A percentile compares a stretch with the other conserved stretches of the same genome.
These are phyloP conservation scores for Vidua macroura DNA, from an alignment of 2,113 vertebrate genomes.

Conservation along the genomic window DNA sequence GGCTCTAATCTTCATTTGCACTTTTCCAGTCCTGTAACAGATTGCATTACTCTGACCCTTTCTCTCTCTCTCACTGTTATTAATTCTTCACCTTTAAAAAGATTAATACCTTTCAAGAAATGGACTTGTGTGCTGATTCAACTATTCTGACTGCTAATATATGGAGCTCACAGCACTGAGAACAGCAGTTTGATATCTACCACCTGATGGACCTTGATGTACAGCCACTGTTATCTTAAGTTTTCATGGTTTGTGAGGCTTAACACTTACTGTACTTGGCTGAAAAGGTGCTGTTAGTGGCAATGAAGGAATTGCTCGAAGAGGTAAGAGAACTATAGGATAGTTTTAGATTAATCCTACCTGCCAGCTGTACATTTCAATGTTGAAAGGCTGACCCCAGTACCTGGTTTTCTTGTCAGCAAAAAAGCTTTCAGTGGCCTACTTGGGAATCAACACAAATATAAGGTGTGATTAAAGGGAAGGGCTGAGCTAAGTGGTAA, in stretches of 20 bases:
- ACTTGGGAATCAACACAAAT: constrained; percentile 36
- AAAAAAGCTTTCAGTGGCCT: constrained; percentile 21
- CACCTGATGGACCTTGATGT: constrained; percentile 66
- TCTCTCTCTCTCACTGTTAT: constrained; percentile 47
- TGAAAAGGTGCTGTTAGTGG: constrained; percentile 34
- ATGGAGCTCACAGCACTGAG: constrained; percentile 56
- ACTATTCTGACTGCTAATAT: constrained; percentile 70
- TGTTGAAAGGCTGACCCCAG: constrained; percentile 14
- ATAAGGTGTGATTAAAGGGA: constrained; percentile 32
- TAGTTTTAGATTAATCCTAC: constrained; percentile 50
- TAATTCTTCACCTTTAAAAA: constrained; percentile 68
- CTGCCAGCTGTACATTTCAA: background rate
- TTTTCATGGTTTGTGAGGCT: constrained; percentile 60
- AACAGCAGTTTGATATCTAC: constrained; percentile 64
- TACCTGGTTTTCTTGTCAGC: constrained; percentile 15
- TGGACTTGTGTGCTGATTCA: constrained; percentile 71
- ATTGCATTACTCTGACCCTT: constrained; percentile 28
- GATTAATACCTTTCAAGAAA: constrained; percentile 71
- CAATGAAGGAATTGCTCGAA: constrained; percentile 43
- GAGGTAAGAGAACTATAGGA: constrained; percentile 29
- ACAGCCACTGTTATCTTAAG: constrained; percentile 57
- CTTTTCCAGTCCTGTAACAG: constrained; percentile 44
- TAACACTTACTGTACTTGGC: constrained; percentile 58
- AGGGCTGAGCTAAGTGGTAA: constrained; percentile 24
- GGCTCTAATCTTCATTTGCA: constrained; percentile 62